Evolutionary conservation across 2,888 invertebrate species (phyloP).

Genomic region (Lacanobia wlatinum): DNA sequence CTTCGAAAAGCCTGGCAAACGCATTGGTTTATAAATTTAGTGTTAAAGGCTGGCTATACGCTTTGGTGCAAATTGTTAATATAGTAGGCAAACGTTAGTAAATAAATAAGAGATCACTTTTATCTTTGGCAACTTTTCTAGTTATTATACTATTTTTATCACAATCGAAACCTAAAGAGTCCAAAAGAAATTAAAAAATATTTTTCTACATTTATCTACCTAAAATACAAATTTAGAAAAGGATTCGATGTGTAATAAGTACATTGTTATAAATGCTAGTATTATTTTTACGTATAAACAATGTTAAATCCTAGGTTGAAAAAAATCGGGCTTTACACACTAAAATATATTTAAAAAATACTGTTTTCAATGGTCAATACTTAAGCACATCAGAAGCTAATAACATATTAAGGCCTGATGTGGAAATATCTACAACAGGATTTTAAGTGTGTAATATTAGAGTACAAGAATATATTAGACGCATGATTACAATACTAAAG

Average conservation of each 20-base stretch:
- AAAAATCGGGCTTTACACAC: background rate
- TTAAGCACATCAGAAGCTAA: conserved; percentile 9
- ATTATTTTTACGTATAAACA: background rate
- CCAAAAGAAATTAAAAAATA: background rate
- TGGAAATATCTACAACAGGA: conserved; percentile 9
- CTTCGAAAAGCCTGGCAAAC: too few species aligned
- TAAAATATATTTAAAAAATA: background rate
- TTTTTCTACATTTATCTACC: background rate
- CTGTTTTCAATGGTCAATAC: background rate
- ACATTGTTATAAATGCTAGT: background rate
- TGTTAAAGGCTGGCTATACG: too few species aligned
- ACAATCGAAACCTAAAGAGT: background rate
- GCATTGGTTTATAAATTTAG: too few species aligned
- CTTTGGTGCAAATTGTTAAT: too few species aligned
- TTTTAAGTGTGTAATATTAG: background rate
- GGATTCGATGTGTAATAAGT: conserved; percentile 15
- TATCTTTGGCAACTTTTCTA: conserved; percentile 23
- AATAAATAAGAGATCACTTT: background rate
- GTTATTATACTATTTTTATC: background rate
- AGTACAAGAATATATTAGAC: conserved; percentile 36
- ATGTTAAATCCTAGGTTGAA: background rate
- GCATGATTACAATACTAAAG: background rate
- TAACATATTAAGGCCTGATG: background rate
- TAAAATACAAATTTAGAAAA: background rate
- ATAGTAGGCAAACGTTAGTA: too few species aligned